phyloP scores from a whole-genome alignment of 2,113 vertebrate genomes.

The Nycticebus coucang region DNA sequence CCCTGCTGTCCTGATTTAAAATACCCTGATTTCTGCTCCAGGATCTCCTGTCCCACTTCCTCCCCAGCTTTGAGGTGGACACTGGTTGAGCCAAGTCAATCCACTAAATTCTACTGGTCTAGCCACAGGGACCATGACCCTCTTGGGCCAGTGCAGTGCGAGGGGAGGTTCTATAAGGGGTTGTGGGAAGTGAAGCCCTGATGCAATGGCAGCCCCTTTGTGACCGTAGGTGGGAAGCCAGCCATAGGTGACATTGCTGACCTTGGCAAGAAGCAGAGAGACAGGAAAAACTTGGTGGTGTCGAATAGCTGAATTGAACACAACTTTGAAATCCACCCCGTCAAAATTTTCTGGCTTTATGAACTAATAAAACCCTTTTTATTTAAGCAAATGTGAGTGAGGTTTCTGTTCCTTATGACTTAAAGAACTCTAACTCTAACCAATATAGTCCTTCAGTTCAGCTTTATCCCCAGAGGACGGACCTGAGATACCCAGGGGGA shows the following conservation, averaged over 20 bases:
- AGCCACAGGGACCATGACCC: background rate
- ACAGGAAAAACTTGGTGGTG: background rate
- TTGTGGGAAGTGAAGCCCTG: background rate
- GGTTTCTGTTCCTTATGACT: background rate
- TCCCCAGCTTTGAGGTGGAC: background rate
- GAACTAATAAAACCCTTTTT: background rate
- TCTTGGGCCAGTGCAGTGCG: background rate
- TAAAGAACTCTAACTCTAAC: background rate
- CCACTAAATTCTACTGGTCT: background rate
- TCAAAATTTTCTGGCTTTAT: background rate
- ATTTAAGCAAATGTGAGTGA: background rate
- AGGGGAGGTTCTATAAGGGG: background rate
- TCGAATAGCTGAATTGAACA: background rate
- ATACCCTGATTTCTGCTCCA: background rate
- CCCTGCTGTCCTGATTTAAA: background rate
- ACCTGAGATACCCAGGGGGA: background rate
- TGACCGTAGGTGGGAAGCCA: background rate
- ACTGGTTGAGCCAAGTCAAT: background rate
- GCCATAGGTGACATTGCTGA: background rate
- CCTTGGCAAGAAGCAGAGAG: background rate
- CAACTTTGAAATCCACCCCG: background rate
- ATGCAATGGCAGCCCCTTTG: background rate
- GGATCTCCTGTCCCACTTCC: background rate
- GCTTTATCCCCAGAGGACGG: background rate
- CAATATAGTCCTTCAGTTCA: accelerated